phyloP scores from a whole-genome alignment of 2,113 vertebrate genomes.

The Mastomys natalensis region DNA sequence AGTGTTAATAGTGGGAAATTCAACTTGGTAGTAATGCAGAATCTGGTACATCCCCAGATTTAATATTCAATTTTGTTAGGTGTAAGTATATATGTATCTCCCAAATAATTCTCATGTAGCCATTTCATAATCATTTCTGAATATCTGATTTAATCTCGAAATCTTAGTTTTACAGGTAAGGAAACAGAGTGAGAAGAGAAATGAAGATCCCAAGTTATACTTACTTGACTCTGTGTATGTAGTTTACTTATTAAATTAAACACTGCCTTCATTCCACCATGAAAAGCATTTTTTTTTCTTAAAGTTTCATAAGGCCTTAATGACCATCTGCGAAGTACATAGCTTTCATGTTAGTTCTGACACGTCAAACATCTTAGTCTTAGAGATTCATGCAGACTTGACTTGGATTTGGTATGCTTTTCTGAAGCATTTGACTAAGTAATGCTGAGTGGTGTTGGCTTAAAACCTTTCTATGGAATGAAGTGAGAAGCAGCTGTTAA shows the following conservation, averaged over 20 bases:
- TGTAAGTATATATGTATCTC: neutral
- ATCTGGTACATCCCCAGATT: neutral
- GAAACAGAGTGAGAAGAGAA: slow-evolving; percentile 9
- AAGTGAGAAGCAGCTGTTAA: slow-evolving; percentile 65
- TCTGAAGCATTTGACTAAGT: slow-evolving; percentile 55
- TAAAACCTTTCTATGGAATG: slow-evolving; percentile 59
- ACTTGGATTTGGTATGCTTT: slow-evolving; percentile 41
- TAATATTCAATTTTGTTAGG: neutral
- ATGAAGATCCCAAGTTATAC: neutral
- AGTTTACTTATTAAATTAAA: neutral
- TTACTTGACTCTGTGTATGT: neutral
- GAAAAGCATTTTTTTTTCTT: neutral
- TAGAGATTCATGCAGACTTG: slow-evolving; percentile 21
- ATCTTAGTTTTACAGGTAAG: slow-evolving; percentile 18
- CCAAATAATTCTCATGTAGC: neutral
- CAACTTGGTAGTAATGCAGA: neutral
- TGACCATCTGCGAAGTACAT: neutral
- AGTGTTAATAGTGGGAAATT: slow-evolving; percentile 19
- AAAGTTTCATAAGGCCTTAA: neutral
- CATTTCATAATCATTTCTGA: slow-evolving; percentile 48
- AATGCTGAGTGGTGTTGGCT: slow-evolving; percentile 34
- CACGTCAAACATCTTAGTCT: slow-evolving; percentile 33
- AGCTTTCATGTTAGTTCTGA: slow-evolving; percentile 26
- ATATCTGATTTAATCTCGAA: slow-evolving; percentile 23
- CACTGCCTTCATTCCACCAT: neutral